Evolutionary conservation across 2,888 invertebrate genomes (phyloP).

Genomic region (Callyntrura guangdongensis): DNA sequence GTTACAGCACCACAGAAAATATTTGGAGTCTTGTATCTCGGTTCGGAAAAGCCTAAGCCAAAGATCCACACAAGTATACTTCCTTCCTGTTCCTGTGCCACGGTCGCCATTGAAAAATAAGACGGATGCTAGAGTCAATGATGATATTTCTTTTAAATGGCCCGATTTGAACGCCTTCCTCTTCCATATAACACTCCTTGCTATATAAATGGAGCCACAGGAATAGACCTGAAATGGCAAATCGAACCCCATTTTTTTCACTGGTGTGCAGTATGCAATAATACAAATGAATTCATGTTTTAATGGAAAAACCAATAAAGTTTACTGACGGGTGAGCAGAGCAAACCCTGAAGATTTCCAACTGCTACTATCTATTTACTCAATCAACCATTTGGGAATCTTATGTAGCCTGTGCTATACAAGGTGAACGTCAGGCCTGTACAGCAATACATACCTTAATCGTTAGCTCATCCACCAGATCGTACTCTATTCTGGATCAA

Average conservation of each 20-base stretch:
- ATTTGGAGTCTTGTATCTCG: neutral
- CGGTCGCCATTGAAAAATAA: neutral
- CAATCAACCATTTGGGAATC: neutral
- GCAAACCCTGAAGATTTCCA: conserved; percentile 19
- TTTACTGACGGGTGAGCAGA: conserved; percentile 29
- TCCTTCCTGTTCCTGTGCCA: neutral
- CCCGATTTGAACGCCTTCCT: neutral
- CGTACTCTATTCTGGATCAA: neutral
- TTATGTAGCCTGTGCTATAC: neutral
- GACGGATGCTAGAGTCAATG: conserved; percentile 1
- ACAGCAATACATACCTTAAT: neutral
- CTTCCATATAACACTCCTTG: neutral
- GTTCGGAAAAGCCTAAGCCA: neutral
- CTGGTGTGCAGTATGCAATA: conserved; percentile 42
- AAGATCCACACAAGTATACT: neutral
- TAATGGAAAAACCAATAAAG: conserved; percentile 49
- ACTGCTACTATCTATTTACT: neutral
- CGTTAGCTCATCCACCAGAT: neutral
- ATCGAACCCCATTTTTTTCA: conserved; percentile 27
- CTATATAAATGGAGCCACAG: conserved; percentile 1
- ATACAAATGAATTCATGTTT: conserved; percentile 53
- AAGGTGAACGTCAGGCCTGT: neutral
- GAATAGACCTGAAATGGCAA: conserved; percentile 19
- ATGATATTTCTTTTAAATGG: neutral
- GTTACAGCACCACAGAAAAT: neutral